Evolutionary conservation across 2,797 vertebrate genomes (phyloP).

Genomic region (Coluber constrictor): DNA sequence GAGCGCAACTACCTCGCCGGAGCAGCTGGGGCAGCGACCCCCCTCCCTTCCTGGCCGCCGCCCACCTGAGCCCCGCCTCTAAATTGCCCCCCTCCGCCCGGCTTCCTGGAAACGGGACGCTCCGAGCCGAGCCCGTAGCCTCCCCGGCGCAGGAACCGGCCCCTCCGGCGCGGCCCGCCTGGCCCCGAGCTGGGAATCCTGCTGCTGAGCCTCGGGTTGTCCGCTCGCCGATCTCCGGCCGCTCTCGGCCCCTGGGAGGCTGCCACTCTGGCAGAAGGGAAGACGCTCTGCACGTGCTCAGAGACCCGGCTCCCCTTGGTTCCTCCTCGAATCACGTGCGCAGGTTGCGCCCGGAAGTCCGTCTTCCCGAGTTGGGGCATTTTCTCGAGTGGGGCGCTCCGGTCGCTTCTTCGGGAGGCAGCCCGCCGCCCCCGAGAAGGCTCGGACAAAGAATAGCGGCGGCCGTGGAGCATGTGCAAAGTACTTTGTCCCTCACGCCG

Average conservation of each 20-base stretch:
- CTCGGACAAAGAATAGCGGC: neutral
- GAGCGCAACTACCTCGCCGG: neutral
- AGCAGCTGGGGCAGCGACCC: neutral
- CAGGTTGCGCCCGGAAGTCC: neutral
- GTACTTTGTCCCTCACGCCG: neutral
- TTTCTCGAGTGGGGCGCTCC: neutral
- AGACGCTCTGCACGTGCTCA: conserved; percentile 5
- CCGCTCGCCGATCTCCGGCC: neutral
- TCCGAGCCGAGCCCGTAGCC: too few species aligned
- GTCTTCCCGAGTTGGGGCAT: neutral
- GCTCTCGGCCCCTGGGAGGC: neutral
- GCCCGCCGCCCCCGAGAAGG: neutral
- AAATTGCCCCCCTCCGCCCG: neutral
- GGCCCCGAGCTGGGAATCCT: neutral
- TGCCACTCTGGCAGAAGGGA: too few species aligned
- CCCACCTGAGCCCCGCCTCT: neutral
- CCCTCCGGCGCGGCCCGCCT: neutral
- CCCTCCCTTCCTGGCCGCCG: neutral
- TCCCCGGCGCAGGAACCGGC: neutral
- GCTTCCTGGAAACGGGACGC: too few species aligned
- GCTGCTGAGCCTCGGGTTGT: neutral
- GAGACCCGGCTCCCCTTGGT: neutral
- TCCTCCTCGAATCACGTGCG: neutral
- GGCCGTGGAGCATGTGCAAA: conserved; percentile 3
- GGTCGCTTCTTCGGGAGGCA: neutral